phyloP scores from a whole-genome alignment of 2,797 vertebrate genomes.

The Adrianichthys oophorus region DNA sequence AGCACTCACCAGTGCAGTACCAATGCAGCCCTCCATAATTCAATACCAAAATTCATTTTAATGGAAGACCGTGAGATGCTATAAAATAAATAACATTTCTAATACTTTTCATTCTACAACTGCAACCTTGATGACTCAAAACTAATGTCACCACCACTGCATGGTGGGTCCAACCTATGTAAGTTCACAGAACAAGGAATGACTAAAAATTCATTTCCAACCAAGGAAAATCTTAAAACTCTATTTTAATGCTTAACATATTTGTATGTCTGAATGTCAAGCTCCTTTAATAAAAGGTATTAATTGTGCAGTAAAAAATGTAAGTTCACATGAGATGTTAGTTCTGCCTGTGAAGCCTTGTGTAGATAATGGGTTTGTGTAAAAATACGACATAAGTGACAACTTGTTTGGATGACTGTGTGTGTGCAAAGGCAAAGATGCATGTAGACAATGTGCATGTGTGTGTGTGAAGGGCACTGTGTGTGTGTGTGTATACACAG shows the following conservation, averaged over 20 bases:
- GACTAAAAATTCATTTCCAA: no score
- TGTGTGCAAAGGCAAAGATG: conserved; percentile 3
- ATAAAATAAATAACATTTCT: not conserved
- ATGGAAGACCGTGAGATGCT: not conserved
- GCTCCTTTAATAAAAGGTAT: not conserved
- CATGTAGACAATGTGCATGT: conserved; percentile 39
- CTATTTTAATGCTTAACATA: no score
- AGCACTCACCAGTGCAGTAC: no score
- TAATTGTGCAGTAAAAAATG: not conserved
- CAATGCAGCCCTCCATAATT: no score
- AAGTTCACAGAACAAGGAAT: not conserved
- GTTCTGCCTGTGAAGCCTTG: conserved; percentile 7
- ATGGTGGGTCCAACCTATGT: no score
- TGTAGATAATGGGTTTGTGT: conserved; percentile 12
- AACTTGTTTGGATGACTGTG: conserved; percentile 15
- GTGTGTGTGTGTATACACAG: conserved; percentile 50
- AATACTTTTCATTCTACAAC: not conserved
- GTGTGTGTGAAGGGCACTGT: conserved; percentile 25
- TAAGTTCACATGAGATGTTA: not conserved
- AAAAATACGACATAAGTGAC: conserved; percentile 11
- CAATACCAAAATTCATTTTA: not conserved
- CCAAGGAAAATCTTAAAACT: not conserved
- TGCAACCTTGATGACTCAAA: not conserved
- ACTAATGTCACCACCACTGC: not conserved
- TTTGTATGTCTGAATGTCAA: no score